phyloP scores from a whole-genome alignment of 2,113 vertebrate species.

The Halichoerus grypus region DNA sequence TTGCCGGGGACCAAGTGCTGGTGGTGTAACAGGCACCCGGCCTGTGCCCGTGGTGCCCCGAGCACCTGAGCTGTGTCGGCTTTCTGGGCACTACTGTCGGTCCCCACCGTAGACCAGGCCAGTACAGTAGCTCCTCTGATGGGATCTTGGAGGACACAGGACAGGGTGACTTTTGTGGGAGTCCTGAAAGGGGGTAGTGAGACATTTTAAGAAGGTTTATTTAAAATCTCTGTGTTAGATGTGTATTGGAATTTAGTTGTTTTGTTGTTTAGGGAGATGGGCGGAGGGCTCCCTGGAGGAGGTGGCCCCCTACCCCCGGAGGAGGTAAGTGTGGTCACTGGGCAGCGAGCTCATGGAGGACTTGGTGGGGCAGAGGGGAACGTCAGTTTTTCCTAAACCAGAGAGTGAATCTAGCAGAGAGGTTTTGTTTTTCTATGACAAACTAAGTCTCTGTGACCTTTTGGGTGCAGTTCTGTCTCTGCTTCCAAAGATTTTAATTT shows the following conservation, averaged over 20 bases:
- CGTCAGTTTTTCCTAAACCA: fast-evolving
- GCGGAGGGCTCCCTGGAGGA: background rate
- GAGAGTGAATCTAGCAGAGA: background rate
- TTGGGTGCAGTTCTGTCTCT: background rate
- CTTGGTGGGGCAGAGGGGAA: fast-evolving
- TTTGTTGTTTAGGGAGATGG: background rate
- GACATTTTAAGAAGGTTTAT: background rate
- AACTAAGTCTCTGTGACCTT: background rate
- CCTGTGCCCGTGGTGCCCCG: fast-evolving
- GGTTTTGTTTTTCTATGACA: background rate
- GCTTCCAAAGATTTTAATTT: background rate
- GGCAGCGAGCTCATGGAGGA: background rate
- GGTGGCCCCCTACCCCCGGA: background rate
- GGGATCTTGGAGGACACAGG: background rate
- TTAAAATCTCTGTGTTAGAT: background rate
- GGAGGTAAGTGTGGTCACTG: background rate
- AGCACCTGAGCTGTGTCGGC: fast-evolving
- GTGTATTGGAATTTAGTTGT: fast-evolving
- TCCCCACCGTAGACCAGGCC: fast-evolving
- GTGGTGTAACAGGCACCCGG: fast-evolving
- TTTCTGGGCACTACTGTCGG: fast-evolving
- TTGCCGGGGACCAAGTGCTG: background rate
- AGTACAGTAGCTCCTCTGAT: background rate
- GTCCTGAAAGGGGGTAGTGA: background rate
- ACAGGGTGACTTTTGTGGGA: background rate